These are phyloP conservation scores for Diachrysia chrysitis DNA, from an alignment of 2,888 invertebrate species.

Conservation along the genomic window DNA sequence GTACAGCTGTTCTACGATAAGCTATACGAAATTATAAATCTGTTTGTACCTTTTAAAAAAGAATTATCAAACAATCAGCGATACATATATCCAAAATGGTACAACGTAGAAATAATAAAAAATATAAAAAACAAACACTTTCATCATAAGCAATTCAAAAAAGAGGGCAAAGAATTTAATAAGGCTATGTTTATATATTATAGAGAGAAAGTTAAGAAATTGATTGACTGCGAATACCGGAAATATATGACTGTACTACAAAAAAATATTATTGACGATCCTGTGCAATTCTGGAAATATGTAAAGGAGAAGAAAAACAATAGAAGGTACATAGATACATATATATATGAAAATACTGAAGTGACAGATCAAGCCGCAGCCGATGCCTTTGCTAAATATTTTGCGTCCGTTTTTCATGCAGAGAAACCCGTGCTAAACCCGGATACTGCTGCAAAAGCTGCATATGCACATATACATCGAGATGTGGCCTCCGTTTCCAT, in stretches of 20 bases:
- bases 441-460: slow-evolving; percentile 16
- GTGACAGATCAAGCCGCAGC: slow-evolving; percentile 13
- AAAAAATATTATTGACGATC: slow-evolving; percentile 9
- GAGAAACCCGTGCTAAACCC: slow-evolving; percentile 14
- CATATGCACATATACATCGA: slow-evolving; percentile 13
- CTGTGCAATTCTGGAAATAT: slow-evolving; percentile 9
- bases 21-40: slow-evolving; percentile 7
- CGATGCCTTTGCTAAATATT: slow-evolving; percentile 31
- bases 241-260: slow-evolving; percentile 7
- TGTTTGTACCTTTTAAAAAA: slow-evolving; percentile 8
- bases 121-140: slow-evolving; percentile 15
- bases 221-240: neutral
- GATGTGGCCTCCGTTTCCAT: slow-evolving; percentile 12
- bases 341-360: slow-evolving; percentile 3
- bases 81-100: slow-evolving; percentile 12
- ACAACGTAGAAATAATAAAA: slow-evolving; percentile 19
- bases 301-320: slow-evolving; percentile 21
- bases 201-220: slow-evolving; percentile 7
- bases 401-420: slow-evolving; percentile 12
- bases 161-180: slow-evolving; percentile 10
- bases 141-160: slow-evolving; percentile 12
- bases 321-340: slow-evolving; percentile 12
- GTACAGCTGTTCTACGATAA: slow-evolving; percentile 17
- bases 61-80: neutral
- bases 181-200: slow-evolving; percentile 8